Conservation (phyloP, 2,888 invertebrate genomes). For the Steinernema hermaphroditum region DNA sequence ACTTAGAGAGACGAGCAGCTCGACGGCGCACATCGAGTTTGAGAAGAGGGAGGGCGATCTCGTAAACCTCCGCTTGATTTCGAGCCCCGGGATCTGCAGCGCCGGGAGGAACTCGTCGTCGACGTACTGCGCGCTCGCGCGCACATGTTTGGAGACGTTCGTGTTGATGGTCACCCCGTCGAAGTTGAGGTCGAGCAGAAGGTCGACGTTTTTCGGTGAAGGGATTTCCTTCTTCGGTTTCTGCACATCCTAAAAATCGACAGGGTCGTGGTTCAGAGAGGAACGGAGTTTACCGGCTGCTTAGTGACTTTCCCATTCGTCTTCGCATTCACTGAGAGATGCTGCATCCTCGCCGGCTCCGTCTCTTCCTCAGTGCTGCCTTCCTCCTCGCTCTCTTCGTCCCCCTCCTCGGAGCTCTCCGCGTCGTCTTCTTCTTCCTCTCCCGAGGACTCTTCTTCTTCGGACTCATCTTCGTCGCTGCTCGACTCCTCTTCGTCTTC, state of each 20-base stretch:
- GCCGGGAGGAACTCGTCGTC: conserved; percentile 6
- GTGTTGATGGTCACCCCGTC: conserved; percentile 18
- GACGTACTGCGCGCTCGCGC: conserved; percentile 23
- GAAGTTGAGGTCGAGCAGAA: conserved; percentile 5
- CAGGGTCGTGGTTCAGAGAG: no score
- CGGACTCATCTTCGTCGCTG: conserved; percentile 69
- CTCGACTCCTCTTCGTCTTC: conserved; percentile 43
- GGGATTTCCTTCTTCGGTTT: neutral
- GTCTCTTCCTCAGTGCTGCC: conserved; percentile 42
- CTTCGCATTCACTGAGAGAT: conserved; percentile 1
- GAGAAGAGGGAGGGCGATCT: conserved; percentile 48
- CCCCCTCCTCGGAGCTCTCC: conserved; percentile 50
- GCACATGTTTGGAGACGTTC: neutral
- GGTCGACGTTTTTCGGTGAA: conserved; percentile 2
- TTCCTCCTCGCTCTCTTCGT: conserved; percentile 50
- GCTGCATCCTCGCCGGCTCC: neutral
- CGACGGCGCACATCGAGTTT: conserved; percentile 48
- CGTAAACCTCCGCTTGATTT: conserved; percentile 40
- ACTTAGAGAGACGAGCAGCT: conserved; percentile 38
- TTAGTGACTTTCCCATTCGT: conserved; percentile 31
- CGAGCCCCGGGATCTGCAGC: neutral
- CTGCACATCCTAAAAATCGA: neutral
- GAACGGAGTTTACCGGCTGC: no score
- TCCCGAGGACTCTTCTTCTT: conserved; percentile 39
- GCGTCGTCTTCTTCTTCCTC: conserved; percentile 40